Percentiles rank a stretch among this genome's conserved stretches.
Evolutionary conservation across 1,140 invertebrate genomes (phyloP).

Genomic region (Mizuhopecten yessoensis): DNA sequence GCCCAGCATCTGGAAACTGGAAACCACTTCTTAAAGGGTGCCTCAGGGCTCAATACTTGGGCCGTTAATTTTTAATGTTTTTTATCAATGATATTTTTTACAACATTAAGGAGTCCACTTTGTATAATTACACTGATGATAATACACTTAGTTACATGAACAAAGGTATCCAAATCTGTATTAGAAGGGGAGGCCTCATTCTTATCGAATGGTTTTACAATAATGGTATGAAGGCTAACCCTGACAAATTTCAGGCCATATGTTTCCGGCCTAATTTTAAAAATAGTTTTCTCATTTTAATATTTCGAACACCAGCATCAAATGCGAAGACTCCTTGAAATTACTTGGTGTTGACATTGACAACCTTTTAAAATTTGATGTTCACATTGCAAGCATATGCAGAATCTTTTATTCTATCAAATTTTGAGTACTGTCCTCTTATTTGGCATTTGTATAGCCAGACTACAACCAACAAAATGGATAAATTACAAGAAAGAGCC

Average conservation of each 20-base stretch:
- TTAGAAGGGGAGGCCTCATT: conserved; percentile 40
- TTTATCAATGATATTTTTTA: conserved; percentile 60
- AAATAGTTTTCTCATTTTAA: not conserved
- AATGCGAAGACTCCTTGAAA: no score
- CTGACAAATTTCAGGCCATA: conserved; percentile 43
- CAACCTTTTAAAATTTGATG: no score
- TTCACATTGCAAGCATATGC: no score
- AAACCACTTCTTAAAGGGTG: conserved; percentile 43
- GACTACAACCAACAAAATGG: no score
- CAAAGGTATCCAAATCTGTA: not conserved
- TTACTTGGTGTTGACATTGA: no score
- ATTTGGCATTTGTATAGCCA: no score
- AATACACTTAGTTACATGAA: conserved; percentile 52
- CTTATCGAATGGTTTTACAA: conserved; percentile 49
- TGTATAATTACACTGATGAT: conserved; percentile 59
- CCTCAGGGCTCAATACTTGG: conserved; percentile 53
- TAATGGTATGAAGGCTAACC: conserved; percentile 51
- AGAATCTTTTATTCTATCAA: no score
- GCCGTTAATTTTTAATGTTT: no score
- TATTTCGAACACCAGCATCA: not conserved
- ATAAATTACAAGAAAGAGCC: no score
- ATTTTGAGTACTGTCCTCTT: no score
- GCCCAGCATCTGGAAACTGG: not conserved
- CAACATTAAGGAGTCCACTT: conserved; percentile 13
- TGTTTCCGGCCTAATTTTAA: not conserved